These are phyloP conservation scores for Tenthredo mesomela DNA, from an alignment of 2,888 invertebrate genomes.

Conservation along the genomic window DNA sequence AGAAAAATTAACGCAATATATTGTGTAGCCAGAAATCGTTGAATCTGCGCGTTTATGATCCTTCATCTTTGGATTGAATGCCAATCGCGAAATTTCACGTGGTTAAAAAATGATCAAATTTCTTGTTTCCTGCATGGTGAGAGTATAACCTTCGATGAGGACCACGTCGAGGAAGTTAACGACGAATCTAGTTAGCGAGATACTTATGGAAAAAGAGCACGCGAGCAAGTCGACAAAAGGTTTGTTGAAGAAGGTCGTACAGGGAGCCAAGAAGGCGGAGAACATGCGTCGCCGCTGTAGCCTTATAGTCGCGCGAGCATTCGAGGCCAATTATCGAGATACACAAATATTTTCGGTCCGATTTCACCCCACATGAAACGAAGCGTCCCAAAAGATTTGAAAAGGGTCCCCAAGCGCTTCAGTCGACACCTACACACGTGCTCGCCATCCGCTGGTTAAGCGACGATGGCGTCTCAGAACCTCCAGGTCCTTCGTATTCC, in stretches of 20 bases:
- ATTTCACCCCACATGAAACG: slow-evolving; percentile 69
- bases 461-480: slow-evolving; percentile 26
- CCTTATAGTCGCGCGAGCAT: slow-evolving; percentile 42
- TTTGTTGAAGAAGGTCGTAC: neutral
- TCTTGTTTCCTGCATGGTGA: neutral
- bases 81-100: too few species aligned
- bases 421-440: slow-evolving; percentile 77
- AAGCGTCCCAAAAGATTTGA: slow-evolving; percentile 60
- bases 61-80: neutral
- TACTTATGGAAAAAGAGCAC: neutral
- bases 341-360: slow-evolving; percentile 68
- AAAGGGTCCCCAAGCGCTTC: slow-evolving; percentile 58
- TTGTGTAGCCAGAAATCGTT: neutral
- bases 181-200: slow-evolving; percentile 41
- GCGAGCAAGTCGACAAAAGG: neutral
- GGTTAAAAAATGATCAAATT: neutral
- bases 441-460: slow-evolving; percentile 76
- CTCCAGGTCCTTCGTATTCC: neutral
- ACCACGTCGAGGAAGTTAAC: slow-evolving; percentile 12
- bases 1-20: neutral
- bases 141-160: neutral
- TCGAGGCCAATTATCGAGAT: slow-evolving; percentile 64
- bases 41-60: neutral
- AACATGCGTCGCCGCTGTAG: slow-evolving; percentile 27
- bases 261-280: slow-evolving; percentile 7